phyloP scores from a whole-genome alignment of 2,797 vertebrate species.

The Holocentrus rufus region DNA sequence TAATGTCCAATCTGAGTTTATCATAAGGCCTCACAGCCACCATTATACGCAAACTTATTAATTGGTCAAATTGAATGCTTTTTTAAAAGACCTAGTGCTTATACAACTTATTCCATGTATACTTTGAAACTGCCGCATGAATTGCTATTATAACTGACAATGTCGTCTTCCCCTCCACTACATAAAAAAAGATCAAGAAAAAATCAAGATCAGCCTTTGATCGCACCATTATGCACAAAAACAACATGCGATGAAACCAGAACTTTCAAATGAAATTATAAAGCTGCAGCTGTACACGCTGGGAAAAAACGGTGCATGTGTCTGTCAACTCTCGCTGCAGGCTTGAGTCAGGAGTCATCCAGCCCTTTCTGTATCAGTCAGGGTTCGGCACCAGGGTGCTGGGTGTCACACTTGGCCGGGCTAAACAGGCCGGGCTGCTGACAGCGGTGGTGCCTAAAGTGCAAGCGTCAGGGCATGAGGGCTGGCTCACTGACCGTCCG shows the following conservation, averaged over 20 bases:
- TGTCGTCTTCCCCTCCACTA: too few species aligned
- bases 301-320: too few species aligned
- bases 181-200: not conserved
- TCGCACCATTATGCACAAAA: not conserved
- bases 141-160: too few species aligned
- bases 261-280: not conserved
- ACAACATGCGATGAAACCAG: too few species aligned
- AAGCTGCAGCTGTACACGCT: not conserved
- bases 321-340: constrained; percentile 23
- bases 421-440: constrained; percentile 20
- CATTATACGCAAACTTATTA: too few species aligned
- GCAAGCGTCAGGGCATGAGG: constrained; percentile 54
- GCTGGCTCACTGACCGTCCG: constrained; percentile 63
- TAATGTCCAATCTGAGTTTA: too few species aligned
- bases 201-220: not conserved
- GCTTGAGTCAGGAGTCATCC: not conserved
- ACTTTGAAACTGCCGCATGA: too few species aligned
- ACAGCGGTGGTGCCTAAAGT: constrained; percentile 35
- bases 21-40: too few species aligned
- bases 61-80: too few species aligned
- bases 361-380: constrained; percentile 38
- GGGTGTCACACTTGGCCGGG: constrained; percentile 26
- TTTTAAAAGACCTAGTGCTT: too few species aligned
- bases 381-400: constrained; percentile 33
- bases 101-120: too few species aligned